These are phyloP conservation scores for Microplitis manilae DNA, from an alignment of 2,888 invertebrate species.

Conservation along the genomic window DNA sequence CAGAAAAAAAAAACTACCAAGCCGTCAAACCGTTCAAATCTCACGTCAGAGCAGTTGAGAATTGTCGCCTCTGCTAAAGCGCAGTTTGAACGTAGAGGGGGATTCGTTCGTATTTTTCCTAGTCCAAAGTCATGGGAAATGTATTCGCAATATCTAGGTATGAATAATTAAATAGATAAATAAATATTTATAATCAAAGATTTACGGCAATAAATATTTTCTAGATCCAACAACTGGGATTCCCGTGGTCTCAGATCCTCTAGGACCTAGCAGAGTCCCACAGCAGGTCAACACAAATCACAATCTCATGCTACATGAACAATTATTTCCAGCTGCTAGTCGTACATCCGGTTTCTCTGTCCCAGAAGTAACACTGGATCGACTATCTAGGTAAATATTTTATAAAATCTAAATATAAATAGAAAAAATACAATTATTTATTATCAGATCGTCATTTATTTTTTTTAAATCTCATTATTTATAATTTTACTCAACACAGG, in stretches of 20 bases:
- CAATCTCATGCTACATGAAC: slow-evolving; percentile 83
- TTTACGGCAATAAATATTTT: slow-evolving; percentile 39
- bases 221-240: slow-evolving; percentile 83
- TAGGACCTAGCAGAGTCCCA: slow-evolving; percentile 71
- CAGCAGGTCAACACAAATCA: slow-evolving; percentile 76
- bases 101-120: slow-evolving; percentile 93
- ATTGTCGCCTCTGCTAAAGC: slow-evolving; percentile 82
- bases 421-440: slow-evolving; percentile 3
- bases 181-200: slow-evolving; percentile 5
- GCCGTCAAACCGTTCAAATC: slow-evolving; percentile 68
- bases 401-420: background rate
- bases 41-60: slow-evolving; percentile 85
- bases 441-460: background rate
- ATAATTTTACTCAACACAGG: slow-evolving; percentile 59
- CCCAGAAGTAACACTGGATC: slow-evolving; percentile 66
- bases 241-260: slow-evolving; percentile 74
- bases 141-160: slow-evolving; percentile 84
- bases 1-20: slow-evolving; percentile 55
- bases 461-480: slow-evolving; percentile 19
- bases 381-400: slow-evolving; percentile 64
- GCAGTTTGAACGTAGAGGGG: slow-evolving; percentile 88
- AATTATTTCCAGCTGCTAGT: slow-evolving; percentile 79
- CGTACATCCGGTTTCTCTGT: slow-evolving; percentile 63
- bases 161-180: slow-evolving; percentile 33
- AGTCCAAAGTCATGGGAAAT: slow-evolving; percentile 90